phyloP scores from a whole-genome alignment of 2,797 vertebrate species.

The Centropyge bicolor region DNA sequence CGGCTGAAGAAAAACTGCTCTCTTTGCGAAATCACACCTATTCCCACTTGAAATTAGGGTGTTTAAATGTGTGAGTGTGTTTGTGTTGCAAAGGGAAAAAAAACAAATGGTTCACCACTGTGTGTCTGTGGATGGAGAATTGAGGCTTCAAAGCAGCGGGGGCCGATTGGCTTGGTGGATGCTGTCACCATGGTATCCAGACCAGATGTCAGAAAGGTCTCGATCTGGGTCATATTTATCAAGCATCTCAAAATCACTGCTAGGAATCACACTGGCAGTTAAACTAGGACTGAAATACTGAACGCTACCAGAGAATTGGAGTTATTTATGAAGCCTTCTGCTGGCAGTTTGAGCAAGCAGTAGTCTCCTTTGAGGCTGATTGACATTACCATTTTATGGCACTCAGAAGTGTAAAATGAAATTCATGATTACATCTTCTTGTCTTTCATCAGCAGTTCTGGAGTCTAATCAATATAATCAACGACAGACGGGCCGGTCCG shows the following conservation, averaged over 20 bases:
- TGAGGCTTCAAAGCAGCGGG: conserved; percentile 1
- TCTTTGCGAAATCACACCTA: conserved; percentile 42
- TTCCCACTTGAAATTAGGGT: conserved; percentile 36
- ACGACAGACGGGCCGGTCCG: neutral
- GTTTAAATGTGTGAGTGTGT: conserved; percentile 25
- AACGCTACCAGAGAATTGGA: neutral
- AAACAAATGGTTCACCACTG: conserved; percentile 21
- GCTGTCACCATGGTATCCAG: conserved; percentile 56
- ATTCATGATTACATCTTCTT: conserved; percentile 10
- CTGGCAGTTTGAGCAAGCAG: neutral
- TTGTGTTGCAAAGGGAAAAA: neutral
- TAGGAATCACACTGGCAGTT: neutral
- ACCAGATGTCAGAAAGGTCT: conserved; percentile 46
- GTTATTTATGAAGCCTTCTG: neutral
- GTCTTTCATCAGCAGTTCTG: neutral
- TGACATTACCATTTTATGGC: conserved; percentile 12
- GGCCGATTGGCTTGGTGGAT: conserved; percentile 34
- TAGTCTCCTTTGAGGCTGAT: conserved; percentile 2
- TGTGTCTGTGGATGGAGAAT: conserved; percentile 17
- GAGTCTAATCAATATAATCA: conserved; percentile 10
- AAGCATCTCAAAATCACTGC: neutral
- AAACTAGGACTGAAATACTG: conserved; percentile 6
- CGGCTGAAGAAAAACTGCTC: conserved; percentile 50
- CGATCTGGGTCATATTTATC: conserved; percentile 7
- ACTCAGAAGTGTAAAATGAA: neutral